Base-by-base conservation (phyloP, 2,797 vertebrate species). In the Adelosebastes latens region DNA sequence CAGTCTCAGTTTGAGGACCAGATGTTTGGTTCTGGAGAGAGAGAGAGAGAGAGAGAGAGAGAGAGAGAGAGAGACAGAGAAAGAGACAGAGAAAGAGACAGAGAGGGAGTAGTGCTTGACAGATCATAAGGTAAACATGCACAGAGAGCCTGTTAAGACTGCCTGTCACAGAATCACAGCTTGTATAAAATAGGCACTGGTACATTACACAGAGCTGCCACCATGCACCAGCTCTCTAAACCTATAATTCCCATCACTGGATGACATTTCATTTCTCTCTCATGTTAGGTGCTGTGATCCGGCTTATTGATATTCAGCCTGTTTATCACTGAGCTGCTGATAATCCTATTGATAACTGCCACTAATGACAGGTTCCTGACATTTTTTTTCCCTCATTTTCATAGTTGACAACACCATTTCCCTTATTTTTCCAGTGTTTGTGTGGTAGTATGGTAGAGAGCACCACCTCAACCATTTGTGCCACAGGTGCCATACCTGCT, bases 401-500 rank as follows among this genome's bases (percentile, higher is more conserved):
- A 52, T 3, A 55, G 56, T 14, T 77, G 46, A 74, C 6, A 22
- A 62, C 58, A 42, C 27, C 8, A n/a, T 36, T 52, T 5, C 9
- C 1, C n/a, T 22, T 5, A 27, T 1, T 52, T 52, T 34, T 61
- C 72, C 52, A 25, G 81, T 63, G 67, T 42, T 27, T 16, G 61
- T 18, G 71, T 34, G 39, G 2, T 5, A 36, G 61, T 18, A 61
- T 34, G 32, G 2, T 5, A 36, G 52, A 22, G 60, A 27, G 27
- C 68, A 62, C 18, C 53, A 16, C 49, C 66, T 78, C 65, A 42
- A 49, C 59, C 73, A 22, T 72, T 31, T 34, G 74, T 73, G 88
- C 93, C 80, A 94, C 94, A 94, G 93, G 92, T 95, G 88, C 77
- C 60, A 29, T 69, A 93, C 91, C 89, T 94, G 92, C 90, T 94